Evolutionary conservation across 2,797 vertebrate species (phyloP), one percentile per base, ranked within the genome.

Genomic region (Paratrypauchen microcephalus): DNA sequence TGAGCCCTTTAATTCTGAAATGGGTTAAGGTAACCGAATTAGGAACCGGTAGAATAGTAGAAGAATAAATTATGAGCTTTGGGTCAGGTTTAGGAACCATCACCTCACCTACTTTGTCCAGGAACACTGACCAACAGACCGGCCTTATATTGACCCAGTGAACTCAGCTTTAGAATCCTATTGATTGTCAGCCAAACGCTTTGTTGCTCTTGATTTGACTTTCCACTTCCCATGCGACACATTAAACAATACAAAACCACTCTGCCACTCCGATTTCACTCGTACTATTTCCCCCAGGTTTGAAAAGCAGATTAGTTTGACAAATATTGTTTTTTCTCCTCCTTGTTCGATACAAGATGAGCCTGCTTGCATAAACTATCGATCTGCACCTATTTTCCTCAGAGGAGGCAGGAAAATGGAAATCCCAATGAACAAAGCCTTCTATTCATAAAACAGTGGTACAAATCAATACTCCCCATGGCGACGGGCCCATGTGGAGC

Each of bases 361-460:
- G 55, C 75, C 69, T 50, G 50, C 70, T 76, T 81, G 73, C 71
- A 76, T 72, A 71, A 79, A 72, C 56, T 75, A 89, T 87, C 55
- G 82, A 88, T 75, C 26, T 1, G 59, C 68, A 72, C 75, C 69
- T 84, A 68, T 81, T 82, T 79, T 77, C 9, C 68, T 55, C 70
- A 32, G 24, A 56, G 45, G 55, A 63, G 58, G 60, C 18, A 71
- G 65, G 69, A 26, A 81, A 78, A 76, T 73, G 69, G 76, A 82
- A 81, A 84, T 77, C 52, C 66, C 48, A 41, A 71, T 45, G 64
- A 83, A 78, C 68, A 86, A 89, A 77, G 70, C 65, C n/a, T 78
- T 72, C 76, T 84, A 69, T 84, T 82, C 68, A 78, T 78, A 69
- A 81, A 86, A 78, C 68, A 76, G 77, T 68, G 30, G 69, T 68